Percentiles rank a stretch among this genome's conserved stretches.
phyloP scores from a whole-genome alignment of 2,113 vertebrate species.

The Cheilinus undulatus region DNA sequence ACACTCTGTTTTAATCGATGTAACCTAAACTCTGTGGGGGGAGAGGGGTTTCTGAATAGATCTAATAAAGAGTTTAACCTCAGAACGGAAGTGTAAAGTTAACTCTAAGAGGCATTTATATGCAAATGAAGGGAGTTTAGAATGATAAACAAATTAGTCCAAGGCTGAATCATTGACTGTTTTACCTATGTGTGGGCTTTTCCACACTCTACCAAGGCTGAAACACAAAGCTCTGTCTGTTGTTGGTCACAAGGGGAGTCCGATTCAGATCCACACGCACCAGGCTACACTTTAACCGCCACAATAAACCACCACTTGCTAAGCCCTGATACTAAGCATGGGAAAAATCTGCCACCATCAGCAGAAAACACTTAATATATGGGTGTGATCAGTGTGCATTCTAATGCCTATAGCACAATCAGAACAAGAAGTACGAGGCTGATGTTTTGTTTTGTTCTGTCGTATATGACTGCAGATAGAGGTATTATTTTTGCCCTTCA shows the following conservation, averaged over 20 bases:
- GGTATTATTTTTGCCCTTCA: conserved; percentile 10
- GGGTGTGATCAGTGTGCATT: conserved; percentile 38
- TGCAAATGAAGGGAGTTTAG: background rate
- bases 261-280: background rate
- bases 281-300: conserved; percentile 25
- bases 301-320: conserved; percentile 10
- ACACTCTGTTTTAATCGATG: conserved; percentile 19
- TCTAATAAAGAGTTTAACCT: conserved; percentile 12
- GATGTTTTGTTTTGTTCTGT: conserved; percentile 8
- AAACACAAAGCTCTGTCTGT: conserved; percentile 50
- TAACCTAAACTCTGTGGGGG: conserved; percentile 6
- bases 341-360: conserved; percentile 18
- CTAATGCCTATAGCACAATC: conserved; percentile 2
- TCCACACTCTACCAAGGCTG: conserved; percentile 36
- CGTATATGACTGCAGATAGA: background rate
- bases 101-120: background rate
- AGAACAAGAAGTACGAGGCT: background rate
- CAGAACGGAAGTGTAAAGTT: background rate
- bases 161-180: background rate
- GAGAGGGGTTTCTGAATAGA: background rate
- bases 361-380: conserved; percentile 27
- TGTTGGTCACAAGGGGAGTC: conserved; percentile 1
- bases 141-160: conserved; percentile 15
- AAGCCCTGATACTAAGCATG: background rate
- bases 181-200: conserved; percentile 16